phyloP scores from a whole-genome alignment of 1,140 invertebrate genomes.

The Condylostylus longicornis region DNA sequence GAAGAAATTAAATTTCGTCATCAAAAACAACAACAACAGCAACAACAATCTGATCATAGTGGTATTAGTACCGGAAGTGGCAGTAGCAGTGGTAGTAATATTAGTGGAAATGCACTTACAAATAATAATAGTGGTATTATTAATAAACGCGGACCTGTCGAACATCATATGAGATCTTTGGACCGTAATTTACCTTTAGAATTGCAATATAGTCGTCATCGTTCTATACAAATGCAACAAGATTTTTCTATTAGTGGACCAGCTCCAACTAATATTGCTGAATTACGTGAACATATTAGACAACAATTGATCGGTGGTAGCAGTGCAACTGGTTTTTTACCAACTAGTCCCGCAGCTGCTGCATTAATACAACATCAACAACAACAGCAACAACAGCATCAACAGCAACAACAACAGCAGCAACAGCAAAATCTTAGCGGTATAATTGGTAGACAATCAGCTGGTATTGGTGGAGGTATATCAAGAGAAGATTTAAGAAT shows the following conservation, averaged over 20 bases:
- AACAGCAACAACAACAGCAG: constrained; percentile 22
- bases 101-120: not conserved
- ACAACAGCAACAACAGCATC: constrained; percentile 24
- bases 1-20: constrained; percentile 11
- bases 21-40: too few relatives aligned
- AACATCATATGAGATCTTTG: constrained; percentile 30
- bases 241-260: constrained; percentile 1
- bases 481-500: constrained; percentile 29
- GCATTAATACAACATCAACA: constrained; percentile 28
- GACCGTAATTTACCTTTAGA: constrained; percentile 29
- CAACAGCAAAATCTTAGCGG: constrained; percentile 4
- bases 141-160: constrained; percentile 27
- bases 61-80: too few relatives aligned
- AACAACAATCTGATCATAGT: constrained; percentile 10
- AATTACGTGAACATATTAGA: constrained; percentile 28
- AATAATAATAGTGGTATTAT: too few relatives aligned
- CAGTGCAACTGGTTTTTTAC: constrained; percentile 24
- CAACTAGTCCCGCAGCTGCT: constrained; percentile 25
- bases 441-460: not conserved
- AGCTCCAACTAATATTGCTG: constrained; percentile 6
- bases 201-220: constrained; percentile 30
- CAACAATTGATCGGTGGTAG: constrained; percentile 19
- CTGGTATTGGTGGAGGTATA: constrained; percentile 6
- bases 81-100: not conserved
- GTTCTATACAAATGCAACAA: constrained; percentile 10